A percentile compares a stretch with the other conserved stretches of the same genome.
These are phyloP conservation scores for Xiphophorus birchmanni DNA, from an alignment of 2,797 vertebrate genomes.

Conservation along the genomic window DNA sequence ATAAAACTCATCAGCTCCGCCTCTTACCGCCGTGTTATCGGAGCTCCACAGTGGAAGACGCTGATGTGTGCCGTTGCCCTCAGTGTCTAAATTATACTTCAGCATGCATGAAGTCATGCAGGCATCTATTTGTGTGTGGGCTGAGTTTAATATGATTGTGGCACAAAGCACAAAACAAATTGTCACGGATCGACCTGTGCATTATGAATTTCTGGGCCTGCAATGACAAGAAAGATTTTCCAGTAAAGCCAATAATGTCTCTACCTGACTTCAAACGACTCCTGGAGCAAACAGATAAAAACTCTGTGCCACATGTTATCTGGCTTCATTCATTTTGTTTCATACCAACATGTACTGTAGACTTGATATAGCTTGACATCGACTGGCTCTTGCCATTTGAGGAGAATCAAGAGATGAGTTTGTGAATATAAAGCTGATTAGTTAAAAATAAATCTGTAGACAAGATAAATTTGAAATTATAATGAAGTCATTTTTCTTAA, in stretches of 20 bases:
- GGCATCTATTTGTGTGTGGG: conserved; percentile 40
- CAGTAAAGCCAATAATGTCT: conserved; percentile 18
- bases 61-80: conserved; percentile 38
- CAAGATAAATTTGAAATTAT: not conserved
- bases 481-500: conserved; percentile 6
- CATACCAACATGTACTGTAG: not conserved
- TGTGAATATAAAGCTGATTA: not conserved
- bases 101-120: conserved; percentile 36
- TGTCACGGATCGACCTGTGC: conserved; percentile 35
- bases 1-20: conserved; percentile 17
- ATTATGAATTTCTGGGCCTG: conserved; percentile 34
- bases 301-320: not conserved
- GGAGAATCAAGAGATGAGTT: not conserved
- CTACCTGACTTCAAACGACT: conserved; percentile 22
- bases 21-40: conserved; percentile 10
- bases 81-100: conserved; percentile 43
- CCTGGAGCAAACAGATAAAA: conserved; percentile 20
- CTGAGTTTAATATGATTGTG: conserved; percentile 52
- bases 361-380: not conserved
- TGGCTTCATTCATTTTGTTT: conserved; percentile 10
- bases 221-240: conserved; percentile 24
- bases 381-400: not conserved
- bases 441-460: not conserved
- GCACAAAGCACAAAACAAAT: conserved; percentile 55
- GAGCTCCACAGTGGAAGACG: conserved; percentile 43